Conservation (phyloP, 2,797 vertebrate genomes). For the Mormyrus proboscirostris region DNA sequence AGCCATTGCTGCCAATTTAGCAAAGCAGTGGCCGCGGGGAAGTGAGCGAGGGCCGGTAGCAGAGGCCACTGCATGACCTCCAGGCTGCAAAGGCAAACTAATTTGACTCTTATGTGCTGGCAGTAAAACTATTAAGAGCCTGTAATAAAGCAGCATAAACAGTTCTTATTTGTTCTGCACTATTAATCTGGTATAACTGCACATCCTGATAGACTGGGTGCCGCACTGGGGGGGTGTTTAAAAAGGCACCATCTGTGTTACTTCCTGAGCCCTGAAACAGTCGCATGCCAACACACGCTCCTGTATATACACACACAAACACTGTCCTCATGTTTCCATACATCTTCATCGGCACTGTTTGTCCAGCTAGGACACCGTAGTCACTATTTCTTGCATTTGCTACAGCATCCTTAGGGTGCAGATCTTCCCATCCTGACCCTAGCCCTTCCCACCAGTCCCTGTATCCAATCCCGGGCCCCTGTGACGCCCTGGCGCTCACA, state of each 20-base stretch:
- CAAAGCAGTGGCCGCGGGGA: not conserved
- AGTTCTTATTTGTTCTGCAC: constrained; percentile 59
- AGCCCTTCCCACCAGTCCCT: not conserved
- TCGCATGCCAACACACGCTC: not conserved
- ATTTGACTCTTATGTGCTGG: constrained; percentile 48
- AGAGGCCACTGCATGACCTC: not conserved
- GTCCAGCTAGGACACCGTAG: not conserved
- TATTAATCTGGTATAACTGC: constrained; percentile 43
- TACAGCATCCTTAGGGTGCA: not conserved
- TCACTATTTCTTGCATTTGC: not conserved
- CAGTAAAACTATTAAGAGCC: constrained; percentile 60
- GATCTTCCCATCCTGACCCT: not conserved
- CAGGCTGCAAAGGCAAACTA: constrained; percentile 25
- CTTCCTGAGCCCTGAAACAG: constrained; percentile 14
- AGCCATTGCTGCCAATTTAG: not conserved
- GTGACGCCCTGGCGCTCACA: not conserved
- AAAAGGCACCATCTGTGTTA: constrained; percentile 57
- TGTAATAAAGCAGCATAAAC: constrained; percentile 64
- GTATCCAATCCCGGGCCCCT: not conserved
- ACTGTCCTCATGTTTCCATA: not conserved
- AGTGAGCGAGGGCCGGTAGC: not conserved
- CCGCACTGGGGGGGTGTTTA: constrained; percentile 50
- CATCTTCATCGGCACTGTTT: not conserved
- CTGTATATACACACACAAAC: not conserved
- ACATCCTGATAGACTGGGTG: constrained; percentile 39